A percentile compares a stretch with the other conserved stretches of the same genome.
Evolutionary conservation across 1,140 invertebrate genomes (phyloP).

Genomic region (Plutomurus gul): DNA sequence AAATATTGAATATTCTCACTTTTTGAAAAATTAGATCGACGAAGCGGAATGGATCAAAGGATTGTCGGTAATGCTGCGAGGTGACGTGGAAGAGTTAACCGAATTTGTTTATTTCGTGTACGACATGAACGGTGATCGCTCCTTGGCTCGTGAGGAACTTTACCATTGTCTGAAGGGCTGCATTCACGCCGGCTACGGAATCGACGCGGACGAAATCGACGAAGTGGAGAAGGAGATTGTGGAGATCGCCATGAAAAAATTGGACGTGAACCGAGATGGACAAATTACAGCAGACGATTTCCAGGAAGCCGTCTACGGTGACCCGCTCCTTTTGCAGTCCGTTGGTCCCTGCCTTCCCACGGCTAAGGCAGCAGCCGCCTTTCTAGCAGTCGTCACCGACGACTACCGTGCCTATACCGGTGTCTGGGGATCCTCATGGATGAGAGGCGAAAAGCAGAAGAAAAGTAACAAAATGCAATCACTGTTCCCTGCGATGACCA

Average conservation of each 20-base stretch:
- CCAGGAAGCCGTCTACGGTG: constrained; percentile 65
- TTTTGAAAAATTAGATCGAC: constrained; percentile 46
- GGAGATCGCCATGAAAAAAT: constrained; percentile 74
- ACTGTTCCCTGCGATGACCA: too few species aligned
- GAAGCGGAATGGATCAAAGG: constrained; percentile 49
- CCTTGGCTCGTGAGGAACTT: constrained; percentile 84
- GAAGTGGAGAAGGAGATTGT: constrained; percentile 85
- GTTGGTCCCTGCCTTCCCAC: constrained; percentile 77
- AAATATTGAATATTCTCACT: background rate
- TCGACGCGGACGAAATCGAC: constrained; percentile 79
- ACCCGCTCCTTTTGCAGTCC: constrained; percentile 72
- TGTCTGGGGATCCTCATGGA: constrained; percentile 16
- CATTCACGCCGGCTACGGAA: constrained; percentile 38
- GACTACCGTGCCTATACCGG: constrained; percentile 32
- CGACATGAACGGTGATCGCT: constrained; percentile 82
- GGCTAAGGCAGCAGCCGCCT: constrained; percentile 67
- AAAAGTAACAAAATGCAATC: too few species aligned
- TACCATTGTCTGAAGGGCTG: constrained; percentile 74
- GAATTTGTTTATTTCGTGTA: constrained; percentile 60
- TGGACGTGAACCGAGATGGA: constrained; percentile 70
- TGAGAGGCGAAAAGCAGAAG: background rate
- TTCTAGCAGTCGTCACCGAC: constrained; percentile 55
- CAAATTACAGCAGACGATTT: constrained; percentile 77
- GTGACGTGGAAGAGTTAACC: constrained; percentile 31
- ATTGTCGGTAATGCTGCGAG: constrained; percentile 41